phyloP scores from a whole-genome alignment of 2,888 invertebrate genomes.

The Glyphotaelius pellucidus region DNA sequence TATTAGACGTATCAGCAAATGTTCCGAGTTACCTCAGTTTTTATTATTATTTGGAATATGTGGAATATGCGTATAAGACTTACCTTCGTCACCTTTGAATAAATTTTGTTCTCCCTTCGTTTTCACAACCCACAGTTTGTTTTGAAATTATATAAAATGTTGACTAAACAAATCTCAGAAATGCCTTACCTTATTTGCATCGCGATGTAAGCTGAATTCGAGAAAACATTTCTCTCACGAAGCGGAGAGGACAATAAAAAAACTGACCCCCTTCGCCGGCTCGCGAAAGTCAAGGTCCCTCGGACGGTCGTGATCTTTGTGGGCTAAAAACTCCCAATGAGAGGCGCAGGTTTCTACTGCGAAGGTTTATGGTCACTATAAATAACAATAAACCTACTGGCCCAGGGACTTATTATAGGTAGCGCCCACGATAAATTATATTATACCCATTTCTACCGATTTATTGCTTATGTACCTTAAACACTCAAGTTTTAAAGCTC shows the following conservation, averaged over 20 bases:
- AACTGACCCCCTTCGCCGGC: neutral
- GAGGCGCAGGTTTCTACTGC: neutral
- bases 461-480: too few relatives aligned
- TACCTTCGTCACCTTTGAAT: too few relatives aligned
- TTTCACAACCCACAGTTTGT: too few relatives aligned
- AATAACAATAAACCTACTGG: neutral
- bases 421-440: neutral
- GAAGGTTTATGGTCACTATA: neutral
- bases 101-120: too few relatives aligned
- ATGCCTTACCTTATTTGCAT: neutral
- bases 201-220: neutral
- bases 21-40: too few relatives aligned
- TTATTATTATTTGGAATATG: too few relatives aligned
- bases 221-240: neutral
- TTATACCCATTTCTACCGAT: too few relatives aligned
- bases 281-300: neutral
- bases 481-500: too few relatives aligned
- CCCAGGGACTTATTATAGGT: neutral
- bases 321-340: neutral
- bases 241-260: neutral
- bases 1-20: too few relatives aligned
- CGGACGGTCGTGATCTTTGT: neutral
- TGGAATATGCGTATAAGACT: too few relatives aligned
- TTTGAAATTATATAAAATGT: too few relatives aligned
- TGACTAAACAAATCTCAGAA: too few relatives aligned